Conservation (phyloP, 2,888 invertebrate species). For the Habroteleia sp. region DNA sequence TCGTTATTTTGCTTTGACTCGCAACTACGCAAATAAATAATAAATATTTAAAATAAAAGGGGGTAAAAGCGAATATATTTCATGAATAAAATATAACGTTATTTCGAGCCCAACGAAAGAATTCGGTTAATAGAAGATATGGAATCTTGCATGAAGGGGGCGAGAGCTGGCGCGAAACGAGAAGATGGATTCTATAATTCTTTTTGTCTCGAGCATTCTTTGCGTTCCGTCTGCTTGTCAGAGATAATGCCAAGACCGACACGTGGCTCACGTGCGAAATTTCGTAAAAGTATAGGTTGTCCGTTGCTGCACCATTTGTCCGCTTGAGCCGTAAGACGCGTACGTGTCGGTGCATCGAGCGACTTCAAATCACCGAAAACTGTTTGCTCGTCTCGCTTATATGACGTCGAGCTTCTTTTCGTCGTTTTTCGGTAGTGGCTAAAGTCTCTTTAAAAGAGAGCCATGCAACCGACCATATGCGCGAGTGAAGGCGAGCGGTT, state of each 20-base stretch:
- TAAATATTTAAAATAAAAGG: neutral
- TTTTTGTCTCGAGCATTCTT: conserved; percentile 61
- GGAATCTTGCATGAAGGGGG: conserved; percentile 18
- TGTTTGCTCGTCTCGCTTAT: conserved; percentile 37
- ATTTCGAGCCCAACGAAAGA: conserved; percentile 22
- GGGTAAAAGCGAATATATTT: conserved; percentile 4
- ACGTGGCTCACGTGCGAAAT: conserved; percentile 74
- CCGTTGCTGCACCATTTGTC: conserved; percentile 62
- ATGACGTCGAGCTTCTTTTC: conserved; percentile 39
- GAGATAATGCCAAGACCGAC: conserved; percentile 68
- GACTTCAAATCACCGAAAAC: conserved; percentile 62
- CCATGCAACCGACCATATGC: conserved; percentile 55
- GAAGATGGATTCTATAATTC: conserved; percentile 55
- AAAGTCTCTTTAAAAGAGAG: conserved; percentile 24
- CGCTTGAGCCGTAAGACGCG: conserved; percentile 64
- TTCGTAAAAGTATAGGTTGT: conserved; percentile 68
- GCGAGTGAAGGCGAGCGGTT: conserved; percentile 42
- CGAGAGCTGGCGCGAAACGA: conserved; percentile 10
- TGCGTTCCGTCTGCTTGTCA: conserved; percentile 60
- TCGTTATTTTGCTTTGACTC: conserved; percentile 11
- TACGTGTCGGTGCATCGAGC: conserved; percentile 73
- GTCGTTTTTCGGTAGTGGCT: conserved; percentile 49
- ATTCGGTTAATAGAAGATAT: conserved; percentile 47
- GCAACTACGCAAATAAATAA: conserved; percentile 11
- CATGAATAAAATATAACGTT: conserved; percentile 40